Evolutionary conservation across 2,888 invertebrate species (phyloP), one percentile per base, ranked within the genome.

Genomic region (Athripsodes cinereus): DNA sequence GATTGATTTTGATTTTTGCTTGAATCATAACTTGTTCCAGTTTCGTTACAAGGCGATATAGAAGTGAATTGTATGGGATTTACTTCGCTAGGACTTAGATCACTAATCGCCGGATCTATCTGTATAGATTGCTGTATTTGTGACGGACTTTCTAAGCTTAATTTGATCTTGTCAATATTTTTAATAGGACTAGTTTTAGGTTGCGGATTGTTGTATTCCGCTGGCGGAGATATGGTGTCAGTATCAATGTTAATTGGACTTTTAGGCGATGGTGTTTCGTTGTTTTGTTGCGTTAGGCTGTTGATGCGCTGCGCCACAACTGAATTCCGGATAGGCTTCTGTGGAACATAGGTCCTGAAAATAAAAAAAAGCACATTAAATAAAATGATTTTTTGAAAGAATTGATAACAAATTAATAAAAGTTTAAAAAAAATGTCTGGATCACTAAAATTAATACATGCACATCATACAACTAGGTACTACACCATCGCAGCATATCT

Each of bases 251-350:
- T 1, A 44, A 40, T 35, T 67, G 35, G 52, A 52, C 47, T 60
- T 8, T 35, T 54, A n/a, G 62, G 21, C 44, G n/a, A n/a, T 67
- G 68, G 1, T 16, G 44, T 20, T 13, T 59, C 20, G 66, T 69
- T 2, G 67, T 67, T 52, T 21, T 58, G 56, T 20, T 58, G 56
- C 2, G 73, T 72, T 70, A 83, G 78, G 6, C 80, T 78, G 71
- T 81, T 82, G 60, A 83, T 83, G 40, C 83, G 78, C 67, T 85
- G 85, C 13, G 84, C 81, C 67, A 85, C 80, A 8, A 82, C 80
- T 0, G 86, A 86, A 69, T 81, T 83, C 48, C 87, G 80, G 22
- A 82, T 78, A 3, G 87, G 87, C 64, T 87, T 87, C 53, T 84
- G 84, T 52, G 87, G 87, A 55, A 79, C 59, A 65, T 57, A 60